Evolutionary conservation across 2,888 invertebrate genomes (phyloP).

Genomic region (Chaitophorus viminalis): DNA sequence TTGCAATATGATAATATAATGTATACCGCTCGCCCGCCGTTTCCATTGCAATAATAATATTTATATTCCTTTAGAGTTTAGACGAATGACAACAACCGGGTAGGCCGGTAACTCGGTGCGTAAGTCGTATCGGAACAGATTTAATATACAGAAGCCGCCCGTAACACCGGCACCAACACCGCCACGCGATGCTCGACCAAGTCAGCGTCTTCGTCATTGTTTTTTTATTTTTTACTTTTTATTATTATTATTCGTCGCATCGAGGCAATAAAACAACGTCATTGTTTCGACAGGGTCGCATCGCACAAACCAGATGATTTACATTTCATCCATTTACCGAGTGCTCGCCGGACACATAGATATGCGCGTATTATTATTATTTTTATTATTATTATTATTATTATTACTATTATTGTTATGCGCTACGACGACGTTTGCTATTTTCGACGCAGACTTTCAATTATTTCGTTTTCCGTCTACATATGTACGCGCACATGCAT

Average conservation of each 20-base stretch:
- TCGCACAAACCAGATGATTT: background rate
- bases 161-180: too few species aligned
- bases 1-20: too few species aligned
- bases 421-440: background rate
- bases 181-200: too few species aligned
- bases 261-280: background rate
- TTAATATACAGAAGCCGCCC: too few species aligned
- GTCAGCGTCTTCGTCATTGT: background rate
- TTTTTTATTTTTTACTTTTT: background rate
- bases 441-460: background rate
- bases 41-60: too few species aligned
- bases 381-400: background rate
- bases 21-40: too few species aligned
- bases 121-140: too few species aligned
- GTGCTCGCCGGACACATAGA: background rate
- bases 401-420: background rate
- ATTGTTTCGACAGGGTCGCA: background rate
- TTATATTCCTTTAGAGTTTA: too few species aligned
- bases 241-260: background rate
- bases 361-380: background rate
- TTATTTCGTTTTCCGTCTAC: background rate
- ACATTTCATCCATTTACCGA: background rate
- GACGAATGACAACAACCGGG: too few species aligned
- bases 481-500: background rate
- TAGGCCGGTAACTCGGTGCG: too few species aligned